Evolutionary conservation across 2,888 invertebrate genomes (phyloP), one percentile per base, ranked within the genome.

Genomic region (Odontomyia ornata): DNA sequence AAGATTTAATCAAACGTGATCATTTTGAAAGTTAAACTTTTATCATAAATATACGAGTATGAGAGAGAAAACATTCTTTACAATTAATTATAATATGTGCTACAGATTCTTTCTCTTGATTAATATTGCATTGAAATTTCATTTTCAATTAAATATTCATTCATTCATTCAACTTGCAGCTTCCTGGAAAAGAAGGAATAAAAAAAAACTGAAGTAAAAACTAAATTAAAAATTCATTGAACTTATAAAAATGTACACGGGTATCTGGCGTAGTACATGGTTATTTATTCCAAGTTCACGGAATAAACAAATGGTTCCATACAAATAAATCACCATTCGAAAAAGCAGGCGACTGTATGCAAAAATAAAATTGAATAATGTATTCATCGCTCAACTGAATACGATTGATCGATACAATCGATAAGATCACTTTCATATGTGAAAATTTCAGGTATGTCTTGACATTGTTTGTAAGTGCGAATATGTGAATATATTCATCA

Each of bases 201-300:
- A 36, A 36, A 36, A 36, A 3, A 36, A 36, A 52, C 13, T 52
- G 15, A 52, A 52, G 13, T 15, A 52, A 52, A 52, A 13, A 52
- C 3, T 15, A 52, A 18, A 60, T 60, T 18, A 25, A 60, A 60
- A n/a, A 25, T 60, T 25, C 21, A 60, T 5, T 60, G 23, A 25
- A 9, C 25, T 60, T 13, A 21, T 60, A 7, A 13, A 60, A 60
- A 9, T 21, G 5, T 21, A 5, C 21, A 13, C 57, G 57, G 23
- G 5, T n/a, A 60, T 60, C 57, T 52, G 52, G 4, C 52, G 52
- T 52, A n/a, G 52, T 15, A n/a, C 52, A n/a, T 60, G 18, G 4
- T 60, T 21, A 60, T 60, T 60, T 60, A 60, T 60, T 60, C 57
- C 57, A 60, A 60, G 57, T 60, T 60, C 57, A 60, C 57, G 57